Evolutionary conservation across 2,888 invertebrate species (phyloP).

Genomic region (Tenodera sinensis): DNA sequence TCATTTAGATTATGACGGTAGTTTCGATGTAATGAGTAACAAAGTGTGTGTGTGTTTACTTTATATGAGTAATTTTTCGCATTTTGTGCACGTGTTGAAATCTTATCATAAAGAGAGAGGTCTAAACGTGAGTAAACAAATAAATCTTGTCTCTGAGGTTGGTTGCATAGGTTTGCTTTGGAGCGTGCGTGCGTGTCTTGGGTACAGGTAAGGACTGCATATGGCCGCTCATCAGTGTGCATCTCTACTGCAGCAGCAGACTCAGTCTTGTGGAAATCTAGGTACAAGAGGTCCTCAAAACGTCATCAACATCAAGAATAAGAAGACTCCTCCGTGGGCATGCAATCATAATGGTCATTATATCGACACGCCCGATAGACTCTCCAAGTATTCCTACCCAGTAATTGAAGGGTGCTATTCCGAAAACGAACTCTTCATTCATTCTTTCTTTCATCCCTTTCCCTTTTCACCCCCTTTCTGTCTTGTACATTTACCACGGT

Average conservation of each 20-base stretch:
- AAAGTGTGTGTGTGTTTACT: too few species aligned
- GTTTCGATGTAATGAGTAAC: too few species aligned
- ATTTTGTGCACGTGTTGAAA: too few species aligned
- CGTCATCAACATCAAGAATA: background rate
- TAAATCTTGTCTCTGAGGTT: too few species aligned
- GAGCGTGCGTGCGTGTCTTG: too few species aligned
- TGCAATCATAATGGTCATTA: conserved; percentile 7
- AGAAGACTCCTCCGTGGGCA: background rate
- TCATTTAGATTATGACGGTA: too few species aligned
- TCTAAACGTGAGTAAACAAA: too few species aligned
- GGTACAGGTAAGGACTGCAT: background rate
- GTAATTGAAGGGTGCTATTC: background rate
- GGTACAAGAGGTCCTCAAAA: background rate
- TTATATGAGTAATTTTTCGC: too few species aligned
- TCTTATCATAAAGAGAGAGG: too few species aligned
- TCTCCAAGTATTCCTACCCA: background rate
- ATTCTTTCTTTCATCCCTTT: background rate
- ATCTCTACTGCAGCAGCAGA: background rate
- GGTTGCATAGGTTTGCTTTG: too few species aligned
- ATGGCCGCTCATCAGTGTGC: background rate
- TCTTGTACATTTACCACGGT: background rate
- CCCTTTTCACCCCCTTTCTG: background rate
- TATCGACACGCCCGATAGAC: conserved; percentile 3
- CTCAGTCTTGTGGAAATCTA: background rate
- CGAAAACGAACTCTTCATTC: background rate